These are phyloP conservation scores for Monodelphis domestica DNA, from an alignment of 2,797 vertebrate genomes.

Conservation along the genomic window DNA sequence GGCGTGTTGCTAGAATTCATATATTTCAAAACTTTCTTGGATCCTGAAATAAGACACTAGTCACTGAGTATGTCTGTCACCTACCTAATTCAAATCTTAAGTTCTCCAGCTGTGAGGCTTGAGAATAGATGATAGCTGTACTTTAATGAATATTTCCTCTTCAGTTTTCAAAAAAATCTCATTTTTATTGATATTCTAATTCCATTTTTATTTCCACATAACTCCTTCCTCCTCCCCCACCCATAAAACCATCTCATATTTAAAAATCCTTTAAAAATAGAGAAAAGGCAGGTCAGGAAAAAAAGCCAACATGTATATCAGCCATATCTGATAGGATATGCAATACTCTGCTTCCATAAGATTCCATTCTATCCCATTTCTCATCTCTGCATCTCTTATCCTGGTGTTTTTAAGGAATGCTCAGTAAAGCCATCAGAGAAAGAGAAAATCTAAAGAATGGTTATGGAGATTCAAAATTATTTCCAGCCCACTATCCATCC, in stretches of 20 bases:
- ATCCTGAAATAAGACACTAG: not conserved
- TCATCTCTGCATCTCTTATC: not conserved
- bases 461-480: not conserved
- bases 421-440: not conserved
- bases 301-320: not conserved
- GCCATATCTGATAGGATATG: not conserved
- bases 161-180: not conserved
- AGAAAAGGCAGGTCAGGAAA: not conserved
- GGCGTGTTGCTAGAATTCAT: conserved; percentile 46
- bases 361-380: not conserved
- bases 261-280: not conserved
- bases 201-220: not conserved
- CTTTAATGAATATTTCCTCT: not conserved
- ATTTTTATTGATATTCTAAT: not conserved
- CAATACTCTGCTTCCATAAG: not conserved
- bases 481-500: not conserved
- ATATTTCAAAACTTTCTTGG: conserved; percentile 28
- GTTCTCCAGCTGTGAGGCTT: not conserved
- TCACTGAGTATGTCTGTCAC: not conserved
- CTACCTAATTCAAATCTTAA: not conserved
- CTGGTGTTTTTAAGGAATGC: not conserved
- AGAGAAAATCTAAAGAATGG: not conserved
- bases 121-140: not conserved
- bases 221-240: not conserved
- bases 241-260: not conserved